Conservation (phyloP, 2,888 invertebrate genomes). For the Taphrorychus bicolor region DNA sequence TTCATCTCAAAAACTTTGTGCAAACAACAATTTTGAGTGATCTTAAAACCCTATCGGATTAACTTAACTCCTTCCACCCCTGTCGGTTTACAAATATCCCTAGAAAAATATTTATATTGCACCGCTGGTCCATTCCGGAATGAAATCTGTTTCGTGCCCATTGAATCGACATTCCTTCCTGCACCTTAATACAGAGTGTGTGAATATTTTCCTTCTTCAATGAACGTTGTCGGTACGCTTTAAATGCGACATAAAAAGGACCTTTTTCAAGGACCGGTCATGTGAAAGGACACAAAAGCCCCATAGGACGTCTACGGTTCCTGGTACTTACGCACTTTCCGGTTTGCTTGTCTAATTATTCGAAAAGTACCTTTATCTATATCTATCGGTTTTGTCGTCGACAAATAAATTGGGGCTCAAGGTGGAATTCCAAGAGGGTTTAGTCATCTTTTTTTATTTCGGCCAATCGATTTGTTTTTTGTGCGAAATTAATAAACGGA, state of each 20-base stretch:
- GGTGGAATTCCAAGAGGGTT: not conserved
- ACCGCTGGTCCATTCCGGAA: too few relatives aligned
- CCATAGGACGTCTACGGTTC: not conserved
- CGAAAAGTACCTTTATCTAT: not conserved
- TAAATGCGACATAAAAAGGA: not conserved
- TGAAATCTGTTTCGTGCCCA: not conserved
- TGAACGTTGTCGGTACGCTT: conserved; percentile 5
- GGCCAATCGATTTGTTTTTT: not conserved
- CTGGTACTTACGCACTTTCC: conserved; percentile 7
- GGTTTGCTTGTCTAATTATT: not conserved
- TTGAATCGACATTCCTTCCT: not conserved
- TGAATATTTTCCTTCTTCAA: conserved; percentile 1
- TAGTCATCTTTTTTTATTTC: not conserved
- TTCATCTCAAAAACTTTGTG: too few relatives aligned
- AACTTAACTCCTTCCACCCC: not conserved
- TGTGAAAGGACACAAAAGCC: conserved; percentile 4
- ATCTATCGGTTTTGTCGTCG: not conserved
- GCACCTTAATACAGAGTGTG: not conserved
- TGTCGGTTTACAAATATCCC: not conserved
- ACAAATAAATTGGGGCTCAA: not conserved
- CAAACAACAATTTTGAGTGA: too few relatives aligned
- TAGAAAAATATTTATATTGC: not conserved
- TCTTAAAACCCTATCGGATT: too few relatives aligned
- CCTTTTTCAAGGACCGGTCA: not conserved
- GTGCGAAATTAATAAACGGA: not conserved